phyloP scores from a whole-genome alignment of 1,140 invertebrate species.

The Berghia stephanieae region DNA sequence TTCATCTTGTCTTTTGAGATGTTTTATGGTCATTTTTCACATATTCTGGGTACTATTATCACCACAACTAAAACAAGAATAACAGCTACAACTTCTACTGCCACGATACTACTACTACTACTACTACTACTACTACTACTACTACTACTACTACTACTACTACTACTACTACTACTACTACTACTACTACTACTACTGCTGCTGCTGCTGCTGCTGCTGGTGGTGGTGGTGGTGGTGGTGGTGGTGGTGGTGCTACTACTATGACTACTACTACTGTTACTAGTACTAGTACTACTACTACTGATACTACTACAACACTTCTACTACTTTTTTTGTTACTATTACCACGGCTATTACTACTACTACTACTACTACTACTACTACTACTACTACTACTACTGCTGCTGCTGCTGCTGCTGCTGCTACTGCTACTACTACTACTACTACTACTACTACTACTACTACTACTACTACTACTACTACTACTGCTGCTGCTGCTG shows the following conservation, averaged over 20 bases:
- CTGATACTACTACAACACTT: not conserved
- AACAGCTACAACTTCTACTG: not conserved
- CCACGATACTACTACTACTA: not conserved
- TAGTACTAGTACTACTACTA: no score
- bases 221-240: no score
- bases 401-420: not conserved
- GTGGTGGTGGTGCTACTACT: no score
- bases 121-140: not conserved
- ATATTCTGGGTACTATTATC: not conserved
- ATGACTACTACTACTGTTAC: no score
- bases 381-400: not conserved
- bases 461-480: not conserved
- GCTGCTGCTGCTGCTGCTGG: no score
- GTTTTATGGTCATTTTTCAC: not conserved
- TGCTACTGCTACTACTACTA: not conserved
- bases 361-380: not conserved
- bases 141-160: not conserved
- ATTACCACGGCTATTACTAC: not conserved
- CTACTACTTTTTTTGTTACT: not conserved
- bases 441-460: conserved; percentile 8
- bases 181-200: not conserved
- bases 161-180: not conserved
- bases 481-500: not conserved
- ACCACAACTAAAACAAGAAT: not conserved
- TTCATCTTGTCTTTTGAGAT: not conserved